A percentile compares a stretch with the other conserved stretches of the same genome.
Conservation (phyloP, 2,888 invertebrate genomes). For the Lysandra bellargus region DNA sequence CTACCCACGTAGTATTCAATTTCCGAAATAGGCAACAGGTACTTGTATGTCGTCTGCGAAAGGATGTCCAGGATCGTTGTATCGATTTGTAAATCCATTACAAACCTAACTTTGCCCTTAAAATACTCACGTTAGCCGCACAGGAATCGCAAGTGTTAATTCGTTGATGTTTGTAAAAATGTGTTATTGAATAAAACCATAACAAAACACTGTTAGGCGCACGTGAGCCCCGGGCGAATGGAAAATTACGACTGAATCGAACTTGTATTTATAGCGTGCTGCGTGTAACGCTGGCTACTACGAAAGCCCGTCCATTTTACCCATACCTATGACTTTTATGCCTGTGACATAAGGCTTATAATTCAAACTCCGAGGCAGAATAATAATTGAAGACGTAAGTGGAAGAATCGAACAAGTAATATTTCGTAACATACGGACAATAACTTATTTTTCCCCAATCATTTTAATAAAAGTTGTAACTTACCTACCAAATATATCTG, state of each 20-base stretch:
- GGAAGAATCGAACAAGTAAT: no score
- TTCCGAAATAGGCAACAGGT: not conserved
- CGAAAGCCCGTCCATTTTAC: not conserved
- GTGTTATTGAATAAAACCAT: not conserved
- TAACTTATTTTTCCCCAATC: no score
- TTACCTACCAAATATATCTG: no score
- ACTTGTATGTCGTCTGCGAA: not conserved
- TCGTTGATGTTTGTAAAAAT: not conserved
- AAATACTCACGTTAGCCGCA: not conserved
- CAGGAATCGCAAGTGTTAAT: not conserved
- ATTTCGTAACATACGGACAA: no score
- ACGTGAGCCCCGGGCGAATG: not conserved
- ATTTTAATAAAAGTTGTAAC: no score
- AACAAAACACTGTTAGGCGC: not conserved
- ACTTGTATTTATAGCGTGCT: not conserved
- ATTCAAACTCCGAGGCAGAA: not conserved
- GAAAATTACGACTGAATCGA: conserved; percentile 3
- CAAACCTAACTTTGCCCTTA: not conserved
- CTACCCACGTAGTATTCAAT: not conserved
- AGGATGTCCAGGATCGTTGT: not conserved
- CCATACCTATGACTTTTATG: not conserved
- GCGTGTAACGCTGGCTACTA: not conserved
- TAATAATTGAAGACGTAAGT: not conserved
- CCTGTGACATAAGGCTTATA: not conserved
- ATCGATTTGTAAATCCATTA: not conserved